A percentile compares a stretch with the other conserved stretches of the same genome.
Conservation (phyloP, 1,140 invertebrate species). For the Magallana ariakensis region DNA sequence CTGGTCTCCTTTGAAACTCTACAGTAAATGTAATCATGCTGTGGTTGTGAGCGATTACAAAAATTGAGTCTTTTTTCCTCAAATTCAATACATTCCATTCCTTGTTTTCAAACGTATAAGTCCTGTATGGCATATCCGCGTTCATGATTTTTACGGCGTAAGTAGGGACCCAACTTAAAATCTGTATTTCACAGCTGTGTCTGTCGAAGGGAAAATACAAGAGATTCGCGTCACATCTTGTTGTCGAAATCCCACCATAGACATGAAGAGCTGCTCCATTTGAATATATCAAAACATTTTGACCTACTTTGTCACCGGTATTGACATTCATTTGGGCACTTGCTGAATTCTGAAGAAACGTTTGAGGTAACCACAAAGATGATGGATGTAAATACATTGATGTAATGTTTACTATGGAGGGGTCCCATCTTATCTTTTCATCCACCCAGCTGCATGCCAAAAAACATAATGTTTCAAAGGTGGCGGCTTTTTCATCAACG, state of each 20-base stretch:
- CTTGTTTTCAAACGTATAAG: background rate
- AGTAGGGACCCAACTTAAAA: background rate
- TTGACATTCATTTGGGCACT: background rate
- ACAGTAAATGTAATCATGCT: background rate
- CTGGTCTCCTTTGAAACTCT: background rate
- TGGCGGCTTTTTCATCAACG: slow-evolving; percentile 39
- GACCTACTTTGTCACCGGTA: background rate
- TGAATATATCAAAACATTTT: background rate
- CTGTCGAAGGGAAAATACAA: slow-evolving; percentile 1
- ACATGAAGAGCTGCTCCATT: background rate
- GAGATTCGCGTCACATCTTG: slow-evolving; percentile 5
- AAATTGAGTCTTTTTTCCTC: background rate
- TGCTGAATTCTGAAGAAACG: slow-evolving; percentile 1
- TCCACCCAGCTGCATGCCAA: slow-evolving; percentile 2
- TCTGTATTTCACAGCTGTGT: background rate
- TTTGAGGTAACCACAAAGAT: background rate
- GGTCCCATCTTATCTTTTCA: background rate
- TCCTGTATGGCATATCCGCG: background rate
- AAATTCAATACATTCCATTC: background rate
- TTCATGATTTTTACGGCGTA: background rate
- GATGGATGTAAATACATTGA: background rate
- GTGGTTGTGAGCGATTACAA: too few species aligned
- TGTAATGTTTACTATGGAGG: background rate
- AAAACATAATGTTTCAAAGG: background rate
- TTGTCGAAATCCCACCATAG: background rate